phyloP scores from a whole-genome alignment of 2,888 invertebrate species.

The Hemistola chrysoprasaria region DNA sequence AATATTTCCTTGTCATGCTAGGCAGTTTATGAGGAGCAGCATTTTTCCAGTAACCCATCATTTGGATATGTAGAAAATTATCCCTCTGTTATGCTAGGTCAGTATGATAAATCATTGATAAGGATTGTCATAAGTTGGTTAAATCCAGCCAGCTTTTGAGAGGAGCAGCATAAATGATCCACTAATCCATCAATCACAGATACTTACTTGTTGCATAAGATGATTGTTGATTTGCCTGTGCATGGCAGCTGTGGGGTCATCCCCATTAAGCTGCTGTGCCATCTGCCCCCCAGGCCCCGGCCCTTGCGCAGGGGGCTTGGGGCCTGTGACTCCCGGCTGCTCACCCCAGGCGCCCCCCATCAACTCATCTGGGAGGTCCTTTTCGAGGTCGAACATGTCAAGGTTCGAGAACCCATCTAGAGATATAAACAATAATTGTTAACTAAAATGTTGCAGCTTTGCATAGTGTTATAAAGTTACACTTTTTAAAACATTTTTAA shows the following conservation, averaged over 20 bases:
- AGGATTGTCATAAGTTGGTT: no score
- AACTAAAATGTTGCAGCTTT: no score
- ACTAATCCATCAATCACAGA: slow-evolving; percentile 46
- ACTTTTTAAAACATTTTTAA: no score
- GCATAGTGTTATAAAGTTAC: no score
- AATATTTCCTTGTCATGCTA: no score
- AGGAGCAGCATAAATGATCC: no score
- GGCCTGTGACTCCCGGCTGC: slow-evolving; percentile 83
- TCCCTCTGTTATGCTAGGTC: no score
- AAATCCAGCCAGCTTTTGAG: no score
- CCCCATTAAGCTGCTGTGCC: slow-evolving; percentile 86
- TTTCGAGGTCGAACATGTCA: slow-evolving; percentile 94
- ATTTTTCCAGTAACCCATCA: no score
- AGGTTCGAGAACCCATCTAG: slow-evolving; percentile 91
- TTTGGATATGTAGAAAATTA: no score
- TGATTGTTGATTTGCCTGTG: slow-evolving; percentile 85
- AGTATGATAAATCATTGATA: no score
- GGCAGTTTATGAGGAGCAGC: no score
- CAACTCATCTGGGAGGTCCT: slow-evolving; percentile 95
- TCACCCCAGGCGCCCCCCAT: slow-evolving; percentile 91
- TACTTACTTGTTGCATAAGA: slow-evolving; percentile 85
- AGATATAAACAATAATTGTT: slow-evolving; percentile 51
- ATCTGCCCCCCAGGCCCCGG: slow-evolving; percentile 88
- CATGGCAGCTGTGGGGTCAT: slow-evolving; percentile 83
- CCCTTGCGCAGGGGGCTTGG: slow-evolving; percentile 91